Evolutionary conservation across 1,140 invertebrate species (phyloP).

Genomic region (Aphelenchoides besseyi): DNA sequence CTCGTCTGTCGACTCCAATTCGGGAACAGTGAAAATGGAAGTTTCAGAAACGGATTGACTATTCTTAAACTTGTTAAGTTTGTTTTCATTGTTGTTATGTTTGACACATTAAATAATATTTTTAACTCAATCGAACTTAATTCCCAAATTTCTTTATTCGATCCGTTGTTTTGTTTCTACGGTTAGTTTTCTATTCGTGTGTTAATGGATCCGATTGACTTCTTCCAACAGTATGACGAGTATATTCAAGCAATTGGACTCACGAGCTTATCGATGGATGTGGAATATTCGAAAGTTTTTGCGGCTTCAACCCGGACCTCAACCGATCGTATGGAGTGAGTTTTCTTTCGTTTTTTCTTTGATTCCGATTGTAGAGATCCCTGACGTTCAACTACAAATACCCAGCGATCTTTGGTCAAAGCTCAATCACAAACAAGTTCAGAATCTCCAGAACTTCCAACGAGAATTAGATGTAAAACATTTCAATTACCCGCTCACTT

Average conservation of each 20-base stretch:
- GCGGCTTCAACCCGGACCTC: conserved; percentile 14
- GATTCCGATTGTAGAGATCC: too few species aligned
- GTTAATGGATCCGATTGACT: too few species aligned
- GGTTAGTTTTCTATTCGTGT: too few species aligned
- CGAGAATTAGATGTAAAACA: conserved; percentile 45
- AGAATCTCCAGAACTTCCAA: conserved; percentile 26
- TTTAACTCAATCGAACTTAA: too few species aligned
- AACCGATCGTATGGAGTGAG: conserved; percentile 31
- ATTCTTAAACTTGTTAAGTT: background rate
- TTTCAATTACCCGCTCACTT: background rate
- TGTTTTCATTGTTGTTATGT: conserved; percentile 3
- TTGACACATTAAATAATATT: too few species aligned
- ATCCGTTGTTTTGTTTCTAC: too few species aligned
- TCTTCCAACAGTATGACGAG: too few species aligned
- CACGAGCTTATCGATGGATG: conserved; percentile 4
- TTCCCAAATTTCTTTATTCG: too few species aligned
- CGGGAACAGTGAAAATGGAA: background rate
- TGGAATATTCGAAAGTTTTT: conserved; percentile 20
- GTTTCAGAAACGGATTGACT: background rate
- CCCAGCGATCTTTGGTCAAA: conserved; percentile 20
- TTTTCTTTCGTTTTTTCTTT: conserved; percentile 11
- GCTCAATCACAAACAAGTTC: conserved; percentile 10
- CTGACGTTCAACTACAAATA: too few species aligned
- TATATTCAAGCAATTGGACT: conserved; percentile 14
- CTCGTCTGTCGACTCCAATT: too few species aligned